Base-by-base conservation (phyloP, 1,140 invertebrate species). In the Diorhabda sublineata region DNA sequence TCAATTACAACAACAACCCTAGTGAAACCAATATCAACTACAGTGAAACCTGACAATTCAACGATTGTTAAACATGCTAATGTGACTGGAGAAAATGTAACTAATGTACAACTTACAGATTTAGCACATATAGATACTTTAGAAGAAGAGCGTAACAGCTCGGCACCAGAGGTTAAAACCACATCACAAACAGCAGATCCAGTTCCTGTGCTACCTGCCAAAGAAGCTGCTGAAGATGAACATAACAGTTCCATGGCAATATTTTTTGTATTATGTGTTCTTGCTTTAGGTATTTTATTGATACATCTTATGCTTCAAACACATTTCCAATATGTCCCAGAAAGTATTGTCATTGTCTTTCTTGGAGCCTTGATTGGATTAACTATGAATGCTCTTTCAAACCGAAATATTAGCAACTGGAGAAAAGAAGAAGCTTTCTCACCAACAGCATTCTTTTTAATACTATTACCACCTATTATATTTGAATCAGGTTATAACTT, bases 401-500 rank as follows among this genome's bases (percentile, higher is more conserved):
- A 95, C 69, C 89, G 92, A 76, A 93, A 96, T 80, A 91, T 95
- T 75, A 92, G 92, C 56, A 95, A 97, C 81, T 97, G 94, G 94
- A 89, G 91, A 78, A 96, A 96, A 83, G 96, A 98, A 82, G 97
- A 98, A 84, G 93, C 96, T 0, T 97, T 99, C 77, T 96, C 95
- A 8, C 97, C 97, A 0, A 99, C 96, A 61, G 93, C 96, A 6
- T 99, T 99, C 80, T 99, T 99, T 77, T 85, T 99, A 59, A 92
- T 99, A 2, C 85, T 99, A 1, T 80, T 99, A n/a, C 97, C 97
- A 4, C 97, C 97, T 1, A 99, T 99, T 59, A 98, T 99, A 74
- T 98, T 98, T 86, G 97, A 99, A 83, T 98, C 96, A 3, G 97
- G 97, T 3, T 99, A 98, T 79, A 98, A 98, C 88, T 86, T 99